Evolutionary conservation across 2,113 vertebrate genomes (phyloP).

Genomic region (Stomatorhinus ivindoensis): DNA sequence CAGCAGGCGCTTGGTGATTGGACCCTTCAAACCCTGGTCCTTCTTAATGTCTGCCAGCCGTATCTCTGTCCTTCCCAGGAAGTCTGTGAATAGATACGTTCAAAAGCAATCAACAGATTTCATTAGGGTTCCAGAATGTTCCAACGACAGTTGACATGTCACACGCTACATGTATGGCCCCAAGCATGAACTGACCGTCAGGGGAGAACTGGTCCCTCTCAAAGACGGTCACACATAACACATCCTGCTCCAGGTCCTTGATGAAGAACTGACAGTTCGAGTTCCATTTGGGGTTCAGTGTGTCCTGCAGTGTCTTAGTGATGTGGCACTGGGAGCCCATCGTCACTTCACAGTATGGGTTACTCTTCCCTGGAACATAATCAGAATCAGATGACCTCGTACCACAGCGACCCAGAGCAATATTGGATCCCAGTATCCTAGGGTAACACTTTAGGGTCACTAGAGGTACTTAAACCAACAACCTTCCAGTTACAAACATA

Average conservation of each 20-base stretch:
- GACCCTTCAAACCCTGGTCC: conserved; percentile 97
- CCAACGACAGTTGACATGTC: background rate
- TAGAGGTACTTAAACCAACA: background rate
- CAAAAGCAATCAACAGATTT: background rate
- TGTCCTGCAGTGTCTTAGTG: conserved; percentile 96
- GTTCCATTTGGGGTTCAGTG: conserved; percentile 95
- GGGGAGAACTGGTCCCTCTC: conserved; percentile 98
- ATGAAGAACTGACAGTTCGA: conserved; percentile 99
- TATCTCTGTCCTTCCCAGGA: conserved; percentile 95
- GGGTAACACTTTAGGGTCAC: background rate
- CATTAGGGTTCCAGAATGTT: background rate
- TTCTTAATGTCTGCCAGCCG: conserved; percentile 96
- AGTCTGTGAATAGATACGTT: conserved; percentile 60
- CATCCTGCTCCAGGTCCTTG: conserved; percentile 94
- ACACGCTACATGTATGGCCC: background rate
- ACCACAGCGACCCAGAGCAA: background rate
- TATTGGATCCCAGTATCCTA: background rate
- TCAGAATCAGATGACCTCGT: background rate
- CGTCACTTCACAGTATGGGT: conserved; percentile 96
- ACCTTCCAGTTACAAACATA: background rate
- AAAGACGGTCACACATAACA: conserved; percentile 95
- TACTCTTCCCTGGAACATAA: conserved; percentile 78
- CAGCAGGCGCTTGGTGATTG: conserved; percentile 91
- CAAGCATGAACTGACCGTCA: conserved; percentile 67
- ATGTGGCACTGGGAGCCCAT: conserved; percentile 99